A percentile compares a stretch with the other conserved stretches of the same genome.
Conservation (phyloP, 2,888 invertebrate species). For the Entomobrya proxima region DNA sequence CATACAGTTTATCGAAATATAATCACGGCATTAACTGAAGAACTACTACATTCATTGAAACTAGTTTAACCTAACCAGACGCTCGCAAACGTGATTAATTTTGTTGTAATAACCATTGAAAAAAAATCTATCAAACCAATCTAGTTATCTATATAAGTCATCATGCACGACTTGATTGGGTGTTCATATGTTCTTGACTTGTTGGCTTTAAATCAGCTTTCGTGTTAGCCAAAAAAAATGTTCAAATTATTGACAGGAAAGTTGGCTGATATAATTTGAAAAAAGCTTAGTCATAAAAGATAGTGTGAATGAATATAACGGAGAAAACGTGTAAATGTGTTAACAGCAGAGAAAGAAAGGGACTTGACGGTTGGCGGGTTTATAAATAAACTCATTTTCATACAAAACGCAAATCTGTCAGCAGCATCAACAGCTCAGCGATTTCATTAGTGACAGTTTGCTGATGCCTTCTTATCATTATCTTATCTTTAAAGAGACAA, state of each 20-base stretch:
- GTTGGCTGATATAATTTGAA: too few relatives aligned
- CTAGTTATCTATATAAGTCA: background rate
- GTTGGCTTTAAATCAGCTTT: too few relatives aligned
- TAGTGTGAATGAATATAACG: background rate
- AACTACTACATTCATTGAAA: background rate
- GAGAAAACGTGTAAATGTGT: background rate
- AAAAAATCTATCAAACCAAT: background rate
- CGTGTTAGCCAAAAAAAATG: too few relatives aligned
- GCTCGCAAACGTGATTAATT: background rate
- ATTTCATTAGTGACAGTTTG: background rate
- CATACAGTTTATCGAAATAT: too few relatives aligned
- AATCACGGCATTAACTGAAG: too few relatives aligned
- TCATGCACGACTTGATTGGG: conserved; percentile 16
- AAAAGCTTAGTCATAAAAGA: too few relatives aligned
- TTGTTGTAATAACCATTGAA: background rate
- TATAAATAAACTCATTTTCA: background rate
- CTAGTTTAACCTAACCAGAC: background rate
- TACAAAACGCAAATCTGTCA: background rate
- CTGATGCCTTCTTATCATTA: background rate
- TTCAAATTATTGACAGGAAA: too few relatives aligned
- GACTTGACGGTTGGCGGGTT: background rate
- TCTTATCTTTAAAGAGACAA: background rate
- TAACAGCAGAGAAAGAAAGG: too few relatives aligned
- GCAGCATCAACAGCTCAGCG: background rate
- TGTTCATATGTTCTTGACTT: conserved; percentile 16